Base-by-base conservation (phyloP, 1,140 invertebrate species). In the Drosophila paulistorum region DNA sequence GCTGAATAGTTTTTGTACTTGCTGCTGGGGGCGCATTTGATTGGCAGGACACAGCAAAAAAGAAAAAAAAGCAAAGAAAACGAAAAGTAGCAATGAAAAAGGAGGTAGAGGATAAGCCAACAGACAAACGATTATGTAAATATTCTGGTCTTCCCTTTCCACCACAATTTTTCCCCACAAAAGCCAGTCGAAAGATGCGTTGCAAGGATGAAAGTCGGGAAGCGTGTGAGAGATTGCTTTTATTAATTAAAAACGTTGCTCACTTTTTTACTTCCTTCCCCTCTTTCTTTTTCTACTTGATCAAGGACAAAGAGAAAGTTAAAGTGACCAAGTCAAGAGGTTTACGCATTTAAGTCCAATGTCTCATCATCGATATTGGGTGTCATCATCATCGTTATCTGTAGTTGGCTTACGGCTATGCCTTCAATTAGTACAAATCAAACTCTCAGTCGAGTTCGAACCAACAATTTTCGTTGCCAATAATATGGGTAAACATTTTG, bases 41-140 rank as follows among this genome's bases (percentile, higher is more conserved):
- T 77, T 77, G 74, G 74, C 74, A 77, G 45, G 74, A 65, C 74
- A 65, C 73, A 77, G 63, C 69, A 64, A 59, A 73, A 76, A 77
- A 59, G 4, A 5, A 30, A 30, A 30, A 30, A 17, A 17, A 17
- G 17, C 17, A 17, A 17, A 26, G 3, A 26, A 26, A 26, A 30
- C 30, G 6, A 30, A 30, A 67, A 70, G 74, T 55, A 66, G 35
- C 26, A 54, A 54, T 45, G 41, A 64, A 17, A 23, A 11, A 20
- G 45, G 45, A 23, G 9, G 45, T 17, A 70, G 70, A 74, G 68
- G 54, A 77, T 77, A 77, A 77, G 74, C 74, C 74, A 77, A 77
- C 74, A 77, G 74, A 77, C 73, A 77, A 77, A 77, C 73, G 74
- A 77, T 77, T 77, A 77, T 77, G 74, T 77, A 77, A 77, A 77